Evolutionary conservation across 2,797 vertebrate species (phyloP), one percentile per base, ranked within the genome.

Genomic region (Arnoldichthys spilopterus): DNA sequence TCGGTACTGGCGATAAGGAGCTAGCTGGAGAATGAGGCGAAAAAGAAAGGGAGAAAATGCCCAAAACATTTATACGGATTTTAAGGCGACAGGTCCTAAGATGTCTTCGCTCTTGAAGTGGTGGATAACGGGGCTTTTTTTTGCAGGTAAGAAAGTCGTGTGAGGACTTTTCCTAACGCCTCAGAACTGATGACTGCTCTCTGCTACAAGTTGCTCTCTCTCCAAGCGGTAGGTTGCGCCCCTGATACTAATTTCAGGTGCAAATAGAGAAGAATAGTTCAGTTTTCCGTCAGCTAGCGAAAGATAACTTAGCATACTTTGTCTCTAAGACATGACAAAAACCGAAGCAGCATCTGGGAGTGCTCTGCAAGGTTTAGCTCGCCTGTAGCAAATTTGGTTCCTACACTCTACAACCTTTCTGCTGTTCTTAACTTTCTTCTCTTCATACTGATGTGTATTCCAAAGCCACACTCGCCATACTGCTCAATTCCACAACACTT

Each of bases 61-160:
- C 70, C 24, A 18, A 22, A 18, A 51, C 61, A 37, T 70, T 5
- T 40, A 20, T 15, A 37, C 28, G 66, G 43, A 37, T 59, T 40
- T 4, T 47, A 66, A 53, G 12, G 24, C 43, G 7, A 20, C 5
- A 0, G n/a, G 34, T 22, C 37, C 66, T 43, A 15, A 34, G n/a
- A 67, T 81, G 81, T 13, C 34, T 45, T 76, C 51, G 0, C 15
- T 80, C 4, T 28, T 72, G 37, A 58, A 24, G 28, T 83, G 77
- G 12, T 87, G 85, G 82, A 76, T 84, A 32, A 40, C 77, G 1
- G 22, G 79, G 3, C 1, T 85, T 22, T 59, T 34, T 6, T 72
- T 88, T 32, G 74, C 84, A 86, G 84, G 87, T 88, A 77, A 62
- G 69, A 24, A 26, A n/a, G 54, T 69, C 9, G 37, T 5, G 37